These are phyloP conservation scores for Brevimyrus niger DNA, from an alignment of 2,113 vertebrate species.

Conservation along the genomic window DNA sequence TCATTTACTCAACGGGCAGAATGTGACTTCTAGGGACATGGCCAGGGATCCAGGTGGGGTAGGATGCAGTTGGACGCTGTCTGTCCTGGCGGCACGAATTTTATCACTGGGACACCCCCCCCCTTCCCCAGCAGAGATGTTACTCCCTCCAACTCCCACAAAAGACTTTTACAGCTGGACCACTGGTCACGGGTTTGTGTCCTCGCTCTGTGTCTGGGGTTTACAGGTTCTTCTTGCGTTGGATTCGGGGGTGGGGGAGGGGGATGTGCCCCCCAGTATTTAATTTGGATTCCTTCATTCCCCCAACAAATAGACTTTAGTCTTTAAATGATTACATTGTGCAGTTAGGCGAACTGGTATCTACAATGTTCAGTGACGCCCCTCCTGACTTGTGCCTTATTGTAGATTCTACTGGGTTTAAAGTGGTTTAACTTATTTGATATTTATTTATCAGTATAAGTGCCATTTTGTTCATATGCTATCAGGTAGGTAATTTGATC, in stretches of 20 bases:
- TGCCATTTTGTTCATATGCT: neutral
- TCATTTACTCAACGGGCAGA: neutral
- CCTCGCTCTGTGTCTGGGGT: neutral
- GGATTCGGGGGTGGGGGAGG: neutral
- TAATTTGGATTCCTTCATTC: neutral
- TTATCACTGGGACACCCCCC: neutral
- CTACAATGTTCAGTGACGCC: neutral
- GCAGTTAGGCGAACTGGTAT: neutral
- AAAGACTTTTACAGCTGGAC: neutral
- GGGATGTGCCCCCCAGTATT: neutral
- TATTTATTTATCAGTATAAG: neutral
- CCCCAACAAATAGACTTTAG: neutral
- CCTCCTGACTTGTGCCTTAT: neutral
- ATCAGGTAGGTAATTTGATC: neutral
- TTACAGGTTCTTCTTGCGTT: neutral
- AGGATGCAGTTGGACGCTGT: neutral
- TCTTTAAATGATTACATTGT: neutral
- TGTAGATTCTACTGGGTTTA: neutral
- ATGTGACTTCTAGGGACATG: neutral
- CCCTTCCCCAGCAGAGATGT: neutral
- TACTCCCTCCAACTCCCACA: neutral
- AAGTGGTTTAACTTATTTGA: neutral
- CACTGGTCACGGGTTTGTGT: neutral
- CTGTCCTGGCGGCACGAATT: neutral
- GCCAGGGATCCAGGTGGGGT: neutral